Conservation (phyloP, 2,797 vertebrate species). For the Kryptolebias ocellatus region DNA sequence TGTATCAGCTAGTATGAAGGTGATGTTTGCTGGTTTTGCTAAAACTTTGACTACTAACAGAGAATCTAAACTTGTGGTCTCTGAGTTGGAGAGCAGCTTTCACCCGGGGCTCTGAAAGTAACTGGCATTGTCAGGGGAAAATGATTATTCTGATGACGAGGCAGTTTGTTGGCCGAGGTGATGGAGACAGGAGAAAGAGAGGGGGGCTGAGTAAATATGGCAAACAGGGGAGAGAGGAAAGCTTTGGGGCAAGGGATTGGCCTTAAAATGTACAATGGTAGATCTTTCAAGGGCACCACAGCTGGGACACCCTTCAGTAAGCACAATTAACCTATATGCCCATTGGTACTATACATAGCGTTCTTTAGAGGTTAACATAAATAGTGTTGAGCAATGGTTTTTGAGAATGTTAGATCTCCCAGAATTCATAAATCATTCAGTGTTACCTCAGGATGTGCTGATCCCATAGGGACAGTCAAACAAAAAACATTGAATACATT, state of each 20-base stretch:
- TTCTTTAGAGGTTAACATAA: conserved; percentile 38
- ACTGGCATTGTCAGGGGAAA: conserved; percentile 50
- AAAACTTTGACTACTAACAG: conserved; percentile 48
- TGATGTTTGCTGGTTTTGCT: conserved; percentile 33
- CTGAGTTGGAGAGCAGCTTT: conserved; percentile 50
- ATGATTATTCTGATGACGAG: conserved; percentile 52
- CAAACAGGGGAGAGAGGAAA: conserved; percentile 9
- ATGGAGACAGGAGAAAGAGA: conserved; percentile 8
- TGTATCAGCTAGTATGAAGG: conserved; percentile 21
- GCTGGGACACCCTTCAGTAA: conserved; percentile 57
- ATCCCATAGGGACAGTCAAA: conserved; percentile 37
- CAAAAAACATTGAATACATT: conserved; percentile 13
- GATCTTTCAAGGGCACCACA: conserved; percentile 41
- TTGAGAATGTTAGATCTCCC: conserved; percentile 48
- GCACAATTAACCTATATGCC: conserved; percentile 62
- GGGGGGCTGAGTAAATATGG: conserved; percentile 3
- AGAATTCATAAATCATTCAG: conserved; percentile 69
- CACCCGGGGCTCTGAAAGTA: conserved; percentile 51
- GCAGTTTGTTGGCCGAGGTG: conserved; percentile 55
- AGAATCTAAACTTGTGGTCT: conserved; percentile 53
- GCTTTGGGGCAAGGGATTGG: conserved; percentile 6
- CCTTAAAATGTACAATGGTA: conserved; percentile 38
- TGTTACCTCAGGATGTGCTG: conserved; percentile 49
- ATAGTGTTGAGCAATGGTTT: conserved; percentile 23
- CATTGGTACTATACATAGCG: conserved; percentile 61